Evolutionary conservation across 2,797 vertebrate species (phyloP).

Genomic region (Fistularia tabacaria): DNA sequence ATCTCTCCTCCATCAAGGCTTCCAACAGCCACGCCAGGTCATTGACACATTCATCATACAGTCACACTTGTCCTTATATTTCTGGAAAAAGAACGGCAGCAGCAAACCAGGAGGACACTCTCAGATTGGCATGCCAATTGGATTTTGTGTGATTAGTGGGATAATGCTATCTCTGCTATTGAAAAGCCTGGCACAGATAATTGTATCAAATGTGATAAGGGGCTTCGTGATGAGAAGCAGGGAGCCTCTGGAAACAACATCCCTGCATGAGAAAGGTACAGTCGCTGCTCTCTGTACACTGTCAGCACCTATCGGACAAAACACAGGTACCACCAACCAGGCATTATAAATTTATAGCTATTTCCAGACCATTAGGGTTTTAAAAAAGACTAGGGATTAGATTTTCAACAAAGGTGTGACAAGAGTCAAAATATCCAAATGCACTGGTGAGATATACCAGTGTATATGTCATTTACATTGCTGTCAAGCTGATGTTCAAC

Average conservation of each 20-base stretch:
- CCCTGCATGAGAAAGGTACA: conserved; percentile 48
- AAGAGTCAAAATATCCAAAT: conserved; percentile 20
- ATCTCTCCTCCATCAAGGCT: too few relatives aligned
- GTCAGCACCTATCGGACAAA: conserved; percentile 41
- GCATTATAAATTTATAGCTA: conserved; percentile 41
- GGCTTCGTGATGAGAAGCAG: conserved; percentile 55
- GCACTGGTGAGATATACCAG: conserved; percentile 38
- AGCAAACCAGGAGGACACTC: conserved; percentile 37
- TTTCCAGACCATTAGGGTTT: conserved; percentile 21
- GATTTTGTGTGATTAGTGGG: conserved; percentile 69
- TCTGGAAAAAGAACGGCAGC: conserved; percentile 38
- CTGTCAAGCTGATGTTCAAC: conserved; percentile 36
- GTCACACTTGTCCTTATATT: conserved; percentile 40
- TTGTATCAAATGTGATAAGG: conserved; percentile 71
- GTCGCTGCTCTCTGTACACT: conserved; percentile 24
- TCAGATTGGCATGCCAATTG: conserved; percentile 52
- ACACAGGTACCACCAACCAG: conserved; percentile 43
- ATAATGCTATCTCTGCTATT: conserved; percentile 68
- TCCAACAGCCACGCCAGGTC: too few relatives aligned
- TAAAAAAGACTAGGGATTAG: conserved; percentile 16
- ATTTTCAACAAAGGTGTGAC: conserved; percentile 21
- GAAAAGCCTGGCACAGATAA: conserved; percentile 75
- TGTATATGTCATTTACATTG: conserved; percentile 26
- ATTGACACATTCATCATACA: conserved; percentile 16
- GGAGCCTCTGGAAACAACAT: conserved; percentile 46